phyloP scores from a whole-genome alignment of 2,888 invertebrate genomes.

The Silvanus unidentatus region DNA sequence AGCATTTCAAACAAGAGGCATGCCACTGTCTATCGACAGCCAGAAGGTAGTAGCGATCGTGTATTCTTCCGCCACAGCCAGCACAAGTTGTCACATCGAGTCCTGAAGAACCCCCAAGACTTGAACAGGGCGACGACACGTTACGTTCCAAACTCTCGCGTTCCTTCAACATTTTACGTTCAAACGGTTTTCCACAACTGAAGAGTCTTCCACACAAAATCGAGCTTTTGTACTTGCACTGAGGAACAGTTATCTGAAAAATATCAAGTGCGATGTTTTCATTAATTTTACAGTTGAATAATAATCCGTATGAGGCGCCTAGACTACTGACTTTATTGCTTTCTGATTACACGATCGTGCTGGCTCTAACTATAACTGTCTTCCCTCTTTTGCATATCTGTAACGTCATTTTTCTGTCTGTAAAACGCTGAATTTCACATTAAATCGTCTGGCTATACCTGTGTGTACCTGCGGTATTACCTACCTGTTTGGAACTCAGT shows the following conservation, averaged over 20 bases:
- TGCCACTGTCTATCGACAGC: conserved; percentile 91
- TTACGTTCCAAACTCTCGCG: conserved; percentile 54
- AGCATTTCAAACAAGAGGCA: conserved; percentile 75
- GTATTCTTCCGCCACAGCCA: conserved; percentile 58
- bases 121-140: conserved; percentile 45
- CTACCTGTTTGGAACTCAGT: too few relatives aligned
- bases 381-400: too few relatives aligned
- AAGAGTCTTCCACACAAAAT: too few relatives aligned
- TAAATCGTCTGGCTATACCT: too few relatives aligned
- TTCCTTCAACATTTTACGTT: conserved; percentile 63
- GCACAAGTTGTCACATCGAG: conserved; percentile 49
- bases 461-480: too few relatives aligned
- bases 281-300: conserved; percentile 7
- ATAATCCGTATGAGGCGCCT: conserved; percentile 18
- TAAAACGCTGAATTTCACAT: too few relatives aligned
- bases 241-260: conserved; percentile 11
- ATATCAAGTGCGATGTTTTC: conserved; percentile 9
- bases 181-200: conserved; percentile 19
- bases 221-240: too few relatives aligned
- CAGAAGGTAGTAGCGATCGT: conserved; percentile 65
- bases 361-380: too few relatives aligned
- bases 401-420: too few relatives aligned
- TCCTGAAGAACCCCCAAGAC: conserved; percentile 41
- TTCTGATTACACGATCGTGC: too few relatives aligned
- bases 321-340: conserved; percentile 15